Conservation (phyloP, 2,113 vertebrate genomes). For the Semicossyphus pulcher region DNA sequence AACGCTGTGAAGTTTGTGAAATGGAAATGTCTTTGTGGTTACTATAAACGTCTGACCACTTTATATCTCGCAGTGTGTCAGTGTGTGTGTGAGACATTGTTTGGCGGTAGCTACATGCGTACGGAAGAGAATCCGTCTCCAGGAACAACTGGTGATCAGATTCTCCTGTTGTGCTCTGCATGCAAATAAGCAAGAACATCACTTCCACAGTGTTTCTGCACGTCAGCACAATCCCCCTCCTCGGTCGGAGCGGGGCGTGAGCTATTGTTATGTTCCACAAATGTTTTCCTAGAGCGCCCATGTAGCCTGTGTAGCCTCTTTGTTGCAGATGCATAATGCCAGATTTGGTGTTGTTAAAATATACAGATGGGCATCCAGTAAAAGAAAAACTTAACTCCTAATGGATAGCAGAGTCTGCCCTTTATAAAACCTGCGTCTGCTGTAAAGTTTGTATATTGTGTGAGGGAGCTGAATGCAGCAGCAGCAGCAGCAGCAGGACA, state of each 20-base stretch:
- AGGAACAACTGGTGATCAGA: conserved; percentile 8
- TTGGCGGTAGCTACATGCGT: conserved; percentile 11
- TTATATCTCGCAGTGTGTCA: background rate
- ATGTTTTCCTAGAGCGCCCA: background rate
- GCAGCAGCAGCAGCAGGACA: background rate
- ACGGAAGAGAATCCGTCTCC: conserved; percentile 22
- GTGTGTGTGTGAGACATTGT: conserved; percentile 6
- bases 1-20: conserved; percentile 50
- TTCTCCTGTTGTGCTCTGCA: conserved; percentile 1
- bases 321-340: background rate
- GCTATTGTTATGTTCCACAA: conserved; percentile 3
- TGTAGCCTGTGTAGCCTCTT: background rate
- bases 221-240: background rate
- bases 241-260: background rate
- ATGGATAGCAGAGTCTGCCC: background rate
- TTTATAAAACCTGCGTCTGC: background rate
- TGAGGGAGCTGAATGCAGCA: background rate
- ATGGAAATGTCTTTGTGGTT: conserved; percentile 51
- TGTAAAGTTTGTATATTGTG: background rate
- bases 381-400: background rate
- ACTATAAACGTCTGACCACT: conserved; percentile 32
- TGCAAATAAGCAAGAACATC: conserved; percentile 24
- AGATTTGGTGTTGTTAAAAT: background rate
- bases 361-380: background rate
- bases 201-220: conserved; percentile 1